phyloP scores from a whole-genome alignment of 2,888 invertebrate species.

The Amphimallon solstitiale region DNA sequence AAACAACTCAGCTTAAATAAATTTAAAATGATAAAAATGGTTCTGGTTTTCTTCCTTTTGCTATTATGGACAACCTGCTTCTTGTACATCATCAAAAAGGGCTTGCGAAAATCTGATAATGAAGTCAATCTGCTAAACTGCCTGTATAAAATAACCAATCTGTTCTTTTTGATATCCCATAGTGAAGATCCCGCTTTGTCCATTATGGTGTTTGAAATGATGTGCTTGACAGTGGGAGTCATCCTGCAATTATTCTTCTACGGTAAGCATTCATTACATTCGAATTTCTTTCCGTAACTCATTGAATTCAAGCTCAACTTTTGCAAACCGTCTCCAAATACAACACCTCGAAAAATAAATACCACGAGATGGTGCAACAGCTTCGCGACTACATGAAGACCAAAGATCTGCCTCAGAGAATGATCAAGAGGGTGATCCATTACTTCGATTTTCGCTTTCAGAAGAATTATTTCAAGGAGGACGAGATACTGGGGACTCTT shows the following conservation, averaged over 20 bases:
- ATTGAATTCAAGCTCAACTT: slow-evolving; percentile 44
- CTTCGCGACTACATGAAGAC: slow-evolving; percentile 61
- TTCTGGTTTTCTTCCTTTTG: slow-evolving; percentile 37
- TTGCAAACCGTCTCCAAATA: slow-evolving; percentile 49
- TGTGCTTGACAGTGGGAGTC: slow-evolving; percentile 39
- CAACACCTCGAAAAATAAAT: slow-evolving; percentile 51
- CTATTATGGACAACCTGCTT: slow-evolving; percentile 43
- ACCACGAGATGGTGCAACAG: slow-evolving; percentile 56
- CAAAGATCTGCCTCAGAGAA: slow-evolving; percentile 59
- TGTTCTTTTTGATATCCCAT: slow-evolving; percentile 30
- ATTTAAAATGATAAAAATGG: slow-evolving; percentile 42
- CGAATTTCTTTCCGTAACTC: neutral
- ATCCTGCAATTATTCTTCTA: slow-evolving; percentile 40
- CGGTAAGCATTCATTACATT: slow-evolving; percentile 28
- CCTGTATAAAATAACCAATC: slow-evolving; percentile 28
- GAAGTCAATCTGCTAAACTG: slow-evolving; percentile 15
- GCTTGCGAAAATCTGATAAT: neutral
- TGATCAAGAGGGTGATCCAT: slow-evolving; percentile 57
- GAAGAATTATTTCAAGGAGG: slow-evolving; percentile 60
- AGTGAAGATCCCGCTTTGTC: neutral
- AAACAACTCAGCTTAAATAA: slow-evolving; percentile 40
- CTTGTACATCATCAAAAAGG: slow-evolving; percentile 26
- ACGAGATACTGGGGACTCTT: slow-evolving; percentile 58
- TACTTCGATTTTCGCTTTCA: slow-evolving; percentile 61
- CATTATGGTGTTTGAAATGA: slow-evolving; percentile 42